These are phyloP conservation scores for Dolichomitus sp. DNA, from an alignment of 2,888 invertebrate genomes.

Conservation along the genomic window DNA sequence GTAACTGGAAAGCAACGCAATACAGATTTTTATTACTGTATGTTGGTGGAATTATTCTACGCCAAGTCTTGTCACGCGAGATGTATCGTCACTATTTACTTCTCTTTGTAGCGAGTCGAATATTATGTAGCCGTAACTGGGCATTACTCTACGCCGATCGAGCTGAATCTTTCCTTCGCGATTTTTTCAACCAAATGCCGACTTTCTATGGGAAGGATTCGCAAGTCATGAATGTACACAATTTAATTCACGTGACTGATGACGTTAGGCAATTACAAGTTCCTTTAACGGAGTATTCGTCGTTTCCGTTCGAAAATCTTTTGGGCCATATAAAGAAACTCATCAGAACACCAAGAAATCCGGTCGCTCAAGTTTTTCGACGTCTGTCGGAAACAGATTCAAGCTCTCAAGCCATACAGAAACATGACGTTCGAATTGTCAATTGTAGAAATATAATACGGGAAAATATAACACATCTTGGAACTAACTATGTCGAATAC, in stretches of 20 bases:
- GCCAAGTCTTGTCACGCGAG: conserved; percentile 14
- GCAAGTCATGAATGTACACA: conserved; percentile 58
- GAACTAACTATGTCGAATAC: conserved; percentile 12
- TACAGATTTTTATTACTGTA: conserved; percentile 61
- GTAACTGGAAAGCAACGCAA: conserved; percentile 67
- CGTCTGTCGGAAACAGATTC: conserved; percentile 19
- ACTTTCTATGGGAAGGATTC: conserved; percentile 51
- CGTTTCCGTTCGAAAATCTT: conserved; percentile 41
- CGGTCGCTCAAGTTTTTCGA: conserved; percentile 18
- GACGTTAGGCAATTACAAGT: conserved; percentile 63
- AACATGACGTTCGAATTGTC: background rate
- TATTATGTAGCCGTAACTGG: conserved; percentile 50
- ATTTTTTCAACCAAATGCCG: conserved; percentile 55
- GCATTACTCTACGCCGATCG: conserved; percentile 27
- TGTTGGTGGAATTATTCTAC: conserved; percentile 44
- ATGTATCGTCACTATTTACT: conserved; percentile 56
- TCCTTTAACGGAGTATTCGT: conserved; percentile 51
- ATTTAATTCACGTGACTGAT: conserved; percentile 59
- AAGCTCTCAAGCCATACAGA: conserved; percentile 12
- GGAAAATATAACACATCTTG: background rate
- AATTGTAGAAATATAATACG: background rate
- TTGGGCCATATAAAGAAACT: conserved; percentile 37
- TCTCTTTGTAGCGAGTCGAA: conserved; percentile 48
- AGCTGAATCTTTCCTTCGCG: conserved; percentile 37
- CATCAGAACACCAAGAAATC: conserved; percentile 25